Percentiles rank a stretch among this genome's conserved stretches.
Conservation (phyloP, 2,888 invertebrate genomes). For the Drosophila anomelani region DNA sequence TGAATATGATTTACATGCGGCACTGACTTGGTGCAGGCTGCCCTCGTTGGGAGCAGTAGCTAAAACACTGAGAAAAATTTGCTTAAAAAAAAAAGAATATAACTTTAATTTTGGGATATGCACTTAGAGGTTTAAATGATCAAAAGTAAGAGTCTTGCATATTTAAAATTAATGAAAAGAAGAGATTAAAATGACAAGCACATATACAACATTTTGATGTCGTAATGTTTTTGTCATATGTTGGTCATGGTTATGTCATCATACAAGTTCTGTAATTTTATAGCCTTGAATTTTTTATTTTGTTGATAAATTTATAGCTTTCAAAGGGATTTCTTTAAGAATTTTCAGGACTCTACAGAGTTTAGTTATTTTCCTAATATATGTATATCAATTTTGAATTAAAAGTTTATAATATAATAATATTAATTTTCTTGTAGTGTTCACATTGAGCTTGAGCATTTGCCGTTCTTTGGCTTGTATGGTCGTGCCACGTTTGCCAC, state of each 20-base stretch:
- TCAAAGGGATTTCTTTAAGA: fast-evolving
- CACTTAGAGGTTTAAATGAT: no score
- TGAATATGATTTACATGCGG: constrained; percentile 75
- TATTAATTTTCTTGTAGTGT: constrained; percentile 19
- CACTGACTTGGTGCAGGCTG: constrained; percentile 43
- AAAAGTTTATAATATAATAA: background rate
- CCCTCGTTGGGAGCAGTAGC: constrained; percentile 16
- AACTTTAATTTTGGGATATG: no score
- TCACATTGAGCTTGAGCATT: constrained; percentile 52
- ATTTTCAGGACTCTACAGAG: background rate
- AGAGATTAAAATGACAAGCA: no score
- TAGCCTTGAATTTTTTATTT: background rate
- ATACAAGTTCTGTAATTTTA: no score
- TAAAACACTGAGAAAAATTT: constrained; percentile 3
- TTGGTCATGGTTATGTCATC: no score
- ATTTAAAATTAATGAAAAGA: no score
- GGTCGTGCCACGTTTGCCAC: constrained; percentile 78
- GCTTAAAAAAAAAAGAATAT: no score
- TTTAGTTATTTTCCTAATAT: no score
- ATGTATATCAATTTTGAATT: background rate
- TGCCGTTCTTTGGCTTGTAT: constrained; percentile 57
- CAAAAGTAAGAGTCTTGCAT: no score
- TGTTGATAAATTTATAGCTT: no score
- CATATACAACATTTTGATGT: no score
- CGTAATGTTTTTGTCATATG: no score